Percentiles rank a stretch among this genome's conserved stretches.
phyloP scores from a whole-genome alignment of 2,797 vertebrate genomes.

The Loris lydekkerianus region DNA sequence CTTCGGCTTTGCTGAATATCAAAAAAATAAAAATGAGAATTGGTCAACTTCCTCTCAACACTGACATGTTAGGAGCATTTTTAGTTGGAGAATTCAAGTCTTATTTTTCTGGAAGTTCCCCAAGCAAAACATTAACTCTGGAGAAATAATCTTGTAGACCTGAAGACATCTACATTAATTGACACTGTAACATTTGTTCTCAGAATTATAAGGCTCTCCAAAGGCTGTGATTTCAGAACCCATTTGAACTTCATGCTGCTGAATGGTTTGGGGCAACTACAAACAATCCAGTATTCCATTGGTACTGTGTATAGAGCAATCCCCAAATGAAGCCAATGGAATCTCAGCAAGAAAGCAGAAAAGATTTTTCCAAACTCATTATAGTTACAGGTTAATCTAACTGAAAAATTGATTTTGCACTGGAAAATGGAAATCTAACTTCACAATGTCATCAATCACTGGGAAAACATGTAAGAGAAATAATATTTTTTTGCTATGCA shows the following conservation, averaged over 20 bases:
- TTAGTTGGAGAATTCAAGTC: conserved; percentile 50
- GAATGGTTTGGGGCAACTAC: conserved; percentile 43
- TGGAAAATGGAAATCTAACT: conserved; percentile 71
- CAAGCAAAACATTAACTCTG: conserved; percentile 75
- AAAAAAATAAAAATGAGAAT: neutral
- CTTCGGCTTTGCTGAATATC: neutral
- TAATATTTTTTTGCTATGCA: conserved; percentile 15
- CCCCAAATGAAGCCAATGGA: conserved; percentile 74
- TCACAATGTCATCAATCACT: conserved; percentile 58
- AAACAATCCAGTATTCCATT: conserved; percentile 18
- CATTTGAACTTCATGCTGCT: conserved; percentile 49
- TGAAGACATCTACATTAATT: conserved; percentile 67
- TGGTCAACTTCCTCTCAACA: neutral
- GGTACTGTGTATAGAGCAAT: conserved; percentile 8
- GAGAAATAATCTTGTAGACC: conserved; percentile 60
- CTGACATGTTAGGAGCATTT: conserved; percentile 46
- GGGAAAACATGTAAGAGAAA: conserved; percentile 28
- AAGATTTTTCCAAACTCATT: conserved; percentile 77
- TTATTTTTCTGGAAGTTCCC: conserved; percentile 67
- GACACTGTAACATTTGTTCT: conserved; percentile 63
- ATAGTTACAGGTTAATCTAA: conserved; percentile 66
- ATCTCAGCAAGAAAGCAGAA: conserved; percentile 78
- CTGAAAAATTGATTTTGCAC: conserved; percentile 75
- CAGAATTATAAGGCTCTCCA: conserved; percentile 59
- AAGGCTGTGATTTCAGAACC: conserved; percentile 68